phyloP scores from a whole-genome alignment of 2,888 invertebrate genomes.

The Noctua fimbriata region DNA sequence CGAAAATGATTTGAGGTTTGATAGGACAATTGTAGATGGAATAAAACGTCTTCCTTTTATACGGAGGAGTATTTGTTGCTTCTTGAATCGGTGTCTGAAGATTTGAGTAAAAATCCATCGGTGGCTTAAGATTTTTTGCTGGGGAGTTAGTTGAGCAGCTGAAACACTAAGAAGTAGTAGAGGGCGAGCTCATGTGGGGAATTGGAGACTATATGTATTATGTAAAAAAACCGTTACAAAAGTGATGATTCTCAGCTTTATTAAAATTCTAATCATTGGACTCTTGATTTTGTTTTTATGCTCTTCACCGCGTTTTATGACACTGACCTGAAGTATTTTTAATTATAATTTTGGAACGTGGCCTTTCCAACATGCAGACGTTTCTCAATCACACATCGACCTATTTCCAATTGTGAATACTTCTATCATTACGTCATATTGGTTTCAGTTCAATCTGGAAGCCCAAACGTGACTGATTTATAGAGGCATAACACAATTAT shows the following conservation, averaged over 20 bases:
- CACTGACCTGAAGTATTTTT: neutral
- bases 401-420: slow-evolving; percentile 22
- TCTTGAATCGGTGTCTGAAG: neutral
- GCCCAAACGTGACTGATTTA: slow-evolving; percentile 54
- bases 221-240: neutral
- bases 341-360: neutral
- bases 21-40: slow-evolving; percentile 8
- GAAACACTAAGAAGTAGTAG: neutral
- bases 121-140: neutral
- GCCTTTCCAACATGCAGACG: neutral
- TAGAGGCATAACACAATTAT: slow-evolving; percentile 50
- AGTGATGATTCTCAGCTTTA: neutral
- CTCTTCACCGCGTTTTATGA: neutral
- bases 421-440: slow-evolving; percentile 42
- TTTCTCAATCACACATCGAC: slow-evolving; percentile 5
- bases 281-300: neutral
- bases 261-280: neutral
- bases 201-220: too few relatives aligned
- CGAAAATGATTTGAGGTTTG: slow-evolving; percentile 18
- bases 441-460: slow-evolving; percentile 50
- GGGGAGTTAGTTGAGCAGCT: neutral
- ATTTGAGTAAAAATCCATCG: neutral
- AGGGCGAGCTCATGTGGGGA: neutral
- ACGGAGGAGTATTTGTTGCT: neutral
- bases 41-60: neutral